Evolutionary conservation across 2,888 invertebrate genomes (phyloP).

Genomic region (Rutpela maculata): DNA sequence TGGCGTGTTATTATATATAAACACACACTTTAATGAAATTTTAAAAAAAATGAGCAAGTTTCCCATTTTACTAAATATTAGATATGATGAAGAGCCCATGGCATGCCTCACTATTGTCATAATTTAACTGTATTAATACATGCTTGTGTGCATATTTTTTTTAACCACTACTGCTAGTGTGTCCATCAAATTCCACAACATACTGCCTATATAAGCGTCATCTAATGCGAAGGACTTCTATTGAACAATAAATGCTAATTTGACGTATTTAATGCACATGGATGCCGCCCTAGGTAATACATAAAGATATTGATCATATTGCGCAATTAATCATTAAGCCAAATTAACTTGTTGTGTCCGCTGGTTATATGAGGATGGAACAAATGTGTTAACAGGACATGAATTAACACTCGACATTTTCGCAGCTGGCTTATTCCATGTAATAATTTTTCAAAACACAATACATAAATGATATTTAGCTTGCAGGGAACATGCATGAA

Average conservation of each 20-base stretch:
- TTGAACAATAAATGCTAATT: background rate
- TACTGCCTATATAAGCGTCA: background rate
- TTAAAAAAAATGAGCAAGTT: no score
- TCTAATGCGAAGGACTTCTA: background rate
- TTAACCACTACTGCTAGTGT: no score
- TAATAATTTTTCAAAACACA: conserved; percentile 27
- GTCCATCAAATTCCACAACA: background rate
- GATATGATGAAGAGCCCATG: no score
- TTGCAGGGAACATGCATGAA: no score
- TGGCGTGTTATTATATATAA: no score
- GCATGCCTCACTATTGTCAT: no score
- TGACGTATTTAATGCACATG: background rate
- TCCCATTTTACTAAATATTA: no score
- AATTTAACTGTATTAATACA: no score
- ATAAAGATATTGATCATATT: conserved; percentile 31
- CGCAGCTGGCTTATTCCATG: conserved; percentile 14
- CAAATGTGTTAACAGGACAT: conserved; percentile 25
- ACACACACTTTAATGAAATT: no score
- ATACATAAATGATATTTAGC: background rate
- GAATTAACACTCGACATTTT: conserved; percentile 30
- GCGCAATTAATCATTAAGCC: conserved; percentile 29
- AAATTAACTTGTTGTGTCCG: conserved; percentile 28
- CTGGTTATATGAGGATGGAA: conserved; percentile 12
- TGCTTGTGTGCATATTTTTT: no score
- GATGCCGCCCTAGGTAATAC: conserved; percentile 17